Evolutionary conservation across 2,888 invertebrate genomes (phyloP).

Genomic region (Microctonus brassicae): DNA sequence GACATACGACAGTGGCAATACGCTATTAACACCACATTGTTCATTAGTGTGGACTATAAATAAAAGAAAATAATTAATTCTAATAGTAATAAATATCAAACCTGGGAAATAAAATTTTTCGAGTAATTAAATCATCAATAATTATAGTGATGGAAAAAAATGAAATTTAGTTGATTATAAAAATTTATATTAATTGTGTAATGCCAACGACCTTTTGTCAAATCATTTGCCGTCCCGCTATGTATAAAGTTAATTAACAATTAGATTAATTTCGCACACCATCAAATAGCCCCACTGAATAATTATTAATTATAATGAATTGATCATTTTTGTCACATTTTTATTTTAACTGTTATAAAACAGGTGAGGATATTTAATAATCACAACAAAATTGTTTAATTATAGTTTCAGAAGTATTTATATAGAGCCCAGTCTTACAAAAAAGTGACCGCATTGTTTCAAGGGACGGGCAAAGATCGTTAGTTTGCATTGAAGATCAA

Average conservation of each 20-base stretch:
- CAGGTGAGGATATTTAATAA: constrained; percentile 60
- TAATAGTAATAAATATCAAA: not conserved
- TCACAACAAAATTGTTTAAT: constrained; percentile 63
- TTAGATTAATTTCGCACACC: constrained; percentile 38
- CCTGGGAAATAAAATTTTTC: not conserved
- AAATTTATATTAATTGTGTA: constrained; percentile 16
- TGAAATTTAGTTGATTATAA: not conserved
- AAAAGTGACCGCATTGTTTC: constrained; percentile 67
- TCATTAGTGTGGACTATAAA: not conserved
- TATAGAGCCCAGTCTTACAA: constrained; percentile 70
- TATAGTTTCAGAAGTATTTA: constrained; percentile 69
- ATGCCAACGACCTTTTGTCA: constrained; percentile 26
- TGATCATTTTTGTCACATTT: constrained; percentile 38
- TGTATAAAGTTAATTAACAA: constrained; percentile 27
- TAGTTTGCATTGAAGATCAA: constrained; percentile 64
- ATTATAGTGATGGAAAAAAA: not conserved
- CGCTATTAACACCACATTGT: not conserved
- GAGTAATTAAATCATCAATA: not conserved
- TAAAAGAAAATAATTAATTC: not conserved
- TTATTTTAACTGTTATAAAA: constrained; percentile 23
- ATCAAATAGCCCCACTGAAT: constrained; percentile 35
- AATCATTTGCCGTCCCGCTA: constrained; percentile 36
- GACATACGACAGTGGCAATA: constrained; percentile 24
- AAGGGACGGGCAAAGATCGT: constrained; percentile 68
- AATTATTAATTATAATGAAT: constrained; percentile 32